phyloP scores from a whole-genome alignment of 2,113 vertebrate genomes.

The Arvicanthis niloticus region DNA sequence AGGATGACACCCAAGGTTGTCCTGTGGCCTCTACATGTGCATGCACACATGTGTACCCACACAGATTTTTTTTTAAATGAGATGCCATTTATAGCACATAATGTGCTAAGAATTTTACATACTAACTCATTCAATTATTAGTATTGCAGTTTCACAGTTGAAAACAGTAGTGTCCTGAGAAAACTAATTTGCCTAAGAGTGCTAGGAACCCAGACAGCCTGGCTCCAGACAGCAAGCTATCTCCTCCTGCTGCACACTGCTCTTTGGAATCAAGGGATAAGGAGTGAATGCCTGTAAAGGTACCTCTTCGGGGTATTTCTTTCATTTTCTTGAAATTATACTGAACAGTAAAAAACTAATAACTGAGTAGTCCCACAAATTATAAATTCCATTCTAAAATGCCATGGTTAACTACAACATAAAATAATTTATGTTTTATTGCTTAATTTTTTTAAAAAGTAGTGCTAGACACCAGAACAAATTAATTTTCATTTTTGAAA shows the following conservation, averaged over 20 bases:
- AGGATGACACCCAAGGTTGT: neutral
- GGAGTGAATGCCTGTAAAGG: neutral
- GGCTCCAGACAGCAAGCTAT: neutral
- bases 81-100: neutral
- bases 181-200: slow-evolving; percentile 29
- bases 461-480: neutral
- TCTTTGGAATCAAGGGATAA: neutral
- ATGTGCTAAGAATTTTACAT: neutral
- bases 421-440: neutral
- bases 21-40: too few relatives aligned
- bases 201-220: neutral
- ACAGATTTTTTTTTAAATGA: neutral
- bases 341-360: slow-evolving; percentile 6
- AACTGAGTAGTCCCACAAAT: neutral
- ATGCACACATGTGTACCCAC: neutral
- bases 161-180: neutral
- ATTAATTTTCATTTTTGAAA: neutral
- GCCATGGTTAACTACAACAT: neutral
- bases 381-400: neutral
- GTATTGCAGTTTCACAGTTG: neutral
- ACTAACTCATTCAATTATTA: neutral
- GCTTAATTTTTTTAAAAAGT: slow-evolving; percentile 30
- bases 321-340: neutral
- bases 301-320: neutral
- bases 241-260: neutral